Percentiles rank a stretch among this genome's conserved stretches.
phyloP scores from a whole-genome alignment of 2,888 invertebrate species.

The Hydraecia micacea region DNA sequence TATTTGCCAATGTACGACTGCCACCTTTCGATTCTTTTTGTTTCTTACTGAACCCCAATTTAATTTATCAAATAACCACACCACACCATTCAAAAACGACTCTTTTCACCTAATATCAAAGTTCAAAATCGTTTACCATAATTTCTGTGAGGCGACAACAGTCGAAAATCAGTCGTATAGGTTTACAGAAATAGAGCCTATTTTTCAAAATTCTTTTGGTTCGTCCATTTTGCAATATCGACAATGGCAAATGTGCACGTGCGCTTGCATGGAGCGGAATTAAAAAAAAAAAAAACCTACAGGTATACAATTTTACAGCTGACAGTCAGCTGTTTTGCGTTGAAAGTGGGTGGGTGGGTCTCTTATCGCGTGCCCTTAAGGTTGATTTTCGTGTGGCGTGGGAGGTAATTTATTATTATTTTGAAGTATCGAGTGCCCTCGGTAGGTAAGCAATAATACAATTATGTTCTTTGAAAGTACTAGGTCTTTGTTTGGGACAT shows the following conservation, averaged over 20 bases:
- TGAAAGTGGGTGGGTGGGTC: neutral
- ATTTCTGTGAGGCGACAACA: accelerated
- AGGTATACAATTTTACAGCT: slow-evolving; percentile 76
- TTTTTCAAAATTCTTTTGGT: neutral
- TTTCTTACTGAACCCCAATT: slow-evolving; percentile 39
- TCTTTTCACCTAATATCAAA: accelerated
- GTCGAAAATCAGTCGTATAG: neutral
- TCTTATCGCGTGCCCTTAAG: accelerated
- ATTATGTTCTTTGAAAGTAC: neutral
- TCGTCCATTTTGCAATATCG: slow-evolving; percentile 72
- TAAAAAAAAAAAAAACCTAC: slow-evolving; percentile 65
- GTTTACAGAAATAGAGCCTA: neutral
- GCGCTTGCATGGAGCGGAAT: slow-evolving; percentile 51
- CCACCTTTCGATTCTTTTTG: slow-evolving; percentile 22
- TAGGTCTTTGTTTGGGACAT: neutral
- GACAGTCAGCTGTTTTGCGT: slow-evolving; percentile 78
- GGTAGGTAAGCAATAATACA: neutral
- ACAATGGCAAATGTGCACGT: slow-evolving; percentile 70
- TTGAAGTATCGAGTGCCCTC: slow-evolving; percentile 14
- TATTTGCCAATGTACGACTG: slow-evolving; percentile 16
- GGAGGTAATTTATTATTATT: slow-evolving; percentile 34
- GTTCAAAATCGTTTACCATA: slow-evolving; percentile 11
- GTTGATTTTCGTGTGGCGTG: slow-evolving; percentile 5
- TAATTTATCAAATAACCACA: neutral
- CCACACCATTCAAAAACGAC: neutral